Conservation (phyloP, 2,113 vertebrate species). For the Vulpes ferrilata region DNA sequence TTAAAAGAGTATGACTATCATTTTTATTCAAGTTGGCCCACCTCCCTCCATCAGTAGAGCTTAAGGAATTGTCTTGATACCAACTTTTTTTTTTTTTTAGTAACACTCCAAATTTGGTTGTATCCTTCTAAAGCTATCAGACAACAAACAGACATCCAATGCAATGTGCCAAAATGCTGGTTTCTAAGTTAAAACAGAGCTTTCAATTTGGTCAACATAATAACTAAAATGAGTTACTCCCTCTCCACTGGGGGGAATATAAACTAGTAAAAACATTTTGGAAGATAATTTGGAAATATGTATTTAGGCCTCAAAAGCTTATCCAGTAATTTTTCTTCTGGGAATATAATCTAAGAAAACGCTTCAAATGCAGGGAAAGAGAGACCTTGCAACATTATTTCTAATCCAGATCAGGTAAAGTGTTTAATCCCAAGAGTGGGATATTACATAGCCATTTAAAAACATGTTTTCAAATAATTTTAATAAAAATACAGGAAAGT, state of each 20-base stretch:
- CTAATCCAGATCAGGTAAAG: neutral
- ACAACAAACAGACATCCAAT: constrained; percentile 51
- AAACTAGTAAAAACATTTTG: constrained; percentile 54
- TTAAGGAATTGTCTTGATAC: constrained; percentile 35
- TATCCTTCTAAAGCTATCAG: constrained; percentile 59
- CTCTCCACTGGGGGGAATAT: neutral
- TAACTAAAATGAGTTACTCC: neutral
- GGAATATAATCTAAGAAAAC: constrained; percentile 46
- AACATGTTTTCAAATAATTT: constrained; percentile 41
- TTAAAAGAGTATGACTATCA: neutral
- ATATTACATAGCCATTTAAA: constrained; percentile 5
- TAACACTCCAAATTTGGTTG: constrained; percentile 56
- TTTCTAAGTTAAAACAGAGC: constrained; percentile 59
- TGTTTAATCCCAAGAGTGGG: neutral
- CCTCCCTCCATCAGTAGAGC: neutral
- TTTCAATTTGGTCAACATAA: constrained; percentile 33
- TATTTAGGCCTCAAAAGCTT: constrained; percentile 11
- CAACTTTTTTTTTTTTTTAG: neutral
- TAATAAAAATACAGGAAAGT: constrained; percentile 23
- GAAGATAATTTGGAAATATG: constrained; percentile 35
- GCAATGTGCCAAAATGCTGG: neutral
- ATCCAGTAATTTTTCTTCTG: constrained; percentile 38
- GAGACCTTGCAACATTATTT: constrained; percentile 13
- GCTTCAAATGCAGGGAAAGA: neutral
- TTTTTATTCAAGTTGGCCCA: constrained; percentile 29